A percentile compares a stretch with the other conserved stretches of the same genome.
phyloP scores from a whole-genome alignment of 2,888 invertebrate genomes.

The Leuctra nigra region DNA sequence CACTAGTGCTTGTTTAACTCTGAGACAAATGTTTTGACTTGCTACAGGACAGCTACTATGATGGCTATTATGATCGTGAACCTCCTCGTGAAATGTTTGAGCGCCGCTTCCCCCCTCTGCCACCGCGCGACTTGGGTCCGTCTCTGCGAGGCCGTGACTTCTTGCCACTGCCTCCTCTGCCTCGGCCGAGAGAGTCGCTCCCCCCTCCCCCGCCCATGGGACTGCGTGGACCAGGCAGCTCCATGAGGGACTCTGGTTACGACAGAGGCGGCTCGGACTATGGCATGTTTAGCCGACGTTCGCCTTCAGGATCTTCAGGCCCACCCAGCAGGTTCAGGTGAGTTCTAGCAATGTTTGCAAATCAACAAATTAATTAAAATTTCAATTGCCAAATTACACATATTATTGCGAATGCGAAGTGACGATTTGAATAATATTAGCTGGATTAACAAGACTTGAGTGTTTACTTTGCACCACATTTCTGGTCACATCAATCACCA shows the following conservation, averaged over 20 bases:
- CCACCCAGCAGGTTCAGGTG: slow-evolving; percentile 27
- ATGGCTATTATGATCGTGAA: slow-evolving; percentile 56
- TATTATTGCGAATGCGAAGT: too few relatives aligned
- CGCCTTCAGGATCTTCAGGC: slow-evolving; percentile 49
- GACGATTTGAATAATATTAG: too few relatives aligned
- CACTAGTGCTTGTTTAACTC: not conserved
- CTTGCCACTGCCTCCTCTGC: slow-evolving; percentile 60
- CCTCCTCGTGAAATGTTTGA: slow-evolving; percentile 75
- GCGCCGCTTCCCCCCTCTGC: slow-evolving; percentile 66
- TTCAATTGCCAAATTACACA: too few relatives aligned
- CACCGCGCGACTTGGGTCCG: slow-evolving; percentile 39
- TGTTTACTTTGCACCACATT: too few relatives aligned
- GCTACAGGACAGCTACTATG: slow-evolving; percentile 66
- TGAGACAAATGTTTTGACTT: not conserved
- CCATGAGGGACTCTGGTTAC: slow-evolving; percentile 53
- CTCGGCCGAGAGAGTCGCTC: slow-evolving; percentile 60
- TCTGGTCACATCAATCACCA: too few relatives aligned
- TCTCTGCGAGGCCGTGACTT: slow-evolving; percentile 31
- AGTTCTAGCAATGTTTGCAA: not conserved
- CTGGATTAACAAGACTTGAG: too few relatives aligned
- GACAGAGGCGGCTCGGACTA: slow-evolving; percentile 56
- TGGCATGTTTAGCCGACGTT: slow-evolving; percentile 76
- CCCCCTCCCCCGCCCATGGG: slow-evolving; percentile 64
- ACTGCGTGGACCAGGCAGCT: slow-evolving; percentile 53
- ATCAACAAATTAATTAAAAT: not conserved